Conservation (phyloP, 23 tunicate species). For the Ascidia mentula region DNA sequence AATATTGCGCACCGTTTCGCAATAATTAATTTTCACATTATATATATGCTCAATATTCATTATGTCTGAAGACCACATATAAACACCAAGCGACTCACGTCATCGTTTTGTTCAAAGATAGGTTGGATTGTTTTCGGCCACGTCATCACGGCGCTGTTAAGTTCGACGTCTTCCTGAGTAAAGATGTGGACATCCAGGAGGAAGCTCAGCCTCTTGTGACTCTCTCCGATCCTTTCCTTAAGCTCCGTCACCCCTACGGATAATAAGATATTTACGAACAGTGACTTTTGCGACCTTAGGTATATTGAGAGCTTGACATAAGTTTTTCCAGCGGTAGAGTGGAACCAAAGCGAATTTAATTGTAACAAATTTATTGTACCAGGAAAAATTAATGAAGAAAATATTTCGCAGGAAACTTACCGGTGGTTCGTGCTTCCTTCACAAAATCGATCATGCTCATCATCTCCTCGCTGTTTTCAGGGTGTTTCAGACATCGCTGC, state of each 20-base stretch:
- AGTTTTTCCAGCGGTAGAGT: too few species aligned
- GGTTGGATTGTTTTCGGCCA: conserved; percentile 82
- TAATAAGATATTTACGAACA: too few species aligned
- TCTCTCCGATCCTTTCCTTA: conserved; percentile 61
- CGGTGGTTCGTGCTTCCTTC: conserved; percentile 67
- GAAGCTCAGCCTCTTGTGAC: conserved; percentile 69
- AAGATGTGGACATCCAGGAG: conserved; percentile 84
- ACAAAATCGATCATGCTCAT: conserved; percentile 86
- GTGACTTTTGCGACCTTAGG: too few species aligned
- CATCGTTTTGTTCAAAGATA: conserved; percentile 76
- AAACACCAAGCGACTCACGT: too few species aligned
- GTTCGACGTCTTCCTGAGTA: conserved; percentile 73
- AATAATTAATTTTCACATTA: too few species aligned
- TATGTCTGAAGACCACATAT: too few species aligned
- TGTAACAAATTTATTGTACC: too few species aligned
- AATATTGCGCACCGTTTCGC: too few species aligned
- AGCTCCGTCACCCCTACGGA: conserved; percentile 73
- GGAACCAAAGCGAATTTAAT: too few species aligned
- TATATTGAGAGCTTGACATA: too few species aligned
- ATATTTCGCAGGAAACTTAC: conserved; percentile 30
- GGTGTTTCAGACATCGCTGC: conserved; percentile 68
- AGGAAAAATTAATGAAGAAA: too few species aligned
- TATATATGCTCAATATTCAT: too few species aligned
- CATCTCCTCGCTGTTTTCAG: conserved; percentile 96
- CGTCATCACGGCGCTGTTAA: conserved; percentile 85